Conservation (phyloP, 2,888 invertebrate genomes). For the Alentia gelatinosa region DNA sequence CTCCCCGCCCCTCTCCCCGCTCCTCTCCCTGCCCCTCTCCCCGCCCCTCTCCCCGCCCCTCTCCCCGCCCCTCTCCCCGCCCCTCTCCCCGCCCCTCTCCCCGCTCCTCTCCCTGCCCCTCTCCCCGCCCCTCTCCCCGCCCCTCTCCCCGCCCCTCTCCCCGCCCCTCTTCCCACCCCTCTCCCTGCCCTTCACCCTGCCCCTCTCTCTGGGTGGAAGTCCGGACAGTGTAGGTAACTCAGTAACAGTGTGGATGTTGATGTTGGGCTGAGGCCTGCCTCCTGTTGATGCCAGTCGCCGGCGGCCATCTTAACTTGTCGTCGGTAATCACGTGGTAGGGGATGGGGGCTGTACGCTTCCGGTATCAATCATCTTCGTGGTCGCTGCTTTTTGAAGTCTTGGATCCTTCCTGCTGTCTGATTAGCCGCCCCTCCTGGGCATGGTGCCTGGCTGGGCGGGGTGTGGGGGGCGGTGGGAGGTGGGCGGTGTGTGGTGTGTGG, state of each 20-base stretch:
- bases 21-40: too few relatives aligned
- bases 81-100: too few relatives aligned
- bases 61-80: too few relatives aligned
- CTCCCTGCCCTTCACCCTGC: too few relatives aligned
- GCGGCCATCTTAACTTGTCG: conserved; percentile 14
- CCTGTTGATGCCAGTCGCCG: neutral
- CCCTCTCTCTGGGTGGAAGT: neutral
- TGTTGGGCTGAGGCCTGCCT: neutral
- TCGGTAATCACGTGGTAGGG: neutral
- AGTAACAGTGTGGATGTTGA: neutral
- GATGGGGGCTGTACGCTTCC: neutral
- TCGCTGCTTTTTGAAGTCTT: conserved; percentile 14
- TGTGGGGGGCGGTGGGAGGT: neutral
- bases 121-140: too few relatives aligned
- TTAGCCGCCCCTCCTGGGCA: neutral
- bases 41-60: too few relatives aligned
- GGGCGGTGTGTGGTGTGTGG: neutral
- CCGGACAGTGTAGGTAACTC: neutral
- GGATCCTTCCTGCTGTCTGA: conserved; percentile 29
- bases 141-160: too few relatives aligned
- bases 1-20: too few relatives aligned
- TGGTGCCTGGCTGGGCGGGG: neutral
- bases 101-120: too few relatives aligned
- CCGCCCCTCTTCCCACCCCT: too few relatives aligned
- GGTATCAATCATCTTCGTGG: conserved; percentile 35